A percentile compares a stretch with the other conserved stretches of the same genome.
These are phyloP conservation scores for Vireo griseus DNA, from an alignment of 2,797 vertebrate genomes.

Conservation along the genomic window DNA sequence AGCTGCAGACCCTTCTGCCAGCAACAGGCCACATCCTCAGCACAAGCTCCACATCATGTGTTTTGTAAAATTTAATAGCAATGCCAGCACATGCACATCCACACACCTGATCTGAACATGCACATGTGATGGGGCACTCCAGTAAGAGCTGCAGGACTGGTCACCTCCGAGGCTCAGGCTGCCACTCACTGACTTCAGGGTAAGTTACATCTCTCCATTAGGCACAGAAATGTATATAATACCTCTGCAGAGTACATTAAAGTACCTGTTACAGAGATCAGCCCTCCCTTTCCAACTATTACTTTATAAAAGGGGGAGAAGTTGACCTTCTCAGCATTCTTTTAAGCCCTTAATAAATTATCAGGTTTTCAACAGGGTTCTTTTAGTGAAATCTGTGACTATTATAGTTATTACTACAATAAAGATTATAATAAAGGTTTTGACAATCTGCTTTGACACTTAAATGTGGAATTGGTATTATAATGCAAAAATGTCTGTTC, in stretches of 20 bases:
- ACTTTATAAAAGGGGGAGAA: not conserved
- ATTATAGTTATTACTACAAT: not conserved
- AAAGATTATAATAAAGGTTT: not conserved
- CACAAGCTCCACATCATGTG: fast-evolving
- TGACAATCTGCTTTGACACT: not conserved
- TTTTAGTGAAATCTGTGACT: not conserved
- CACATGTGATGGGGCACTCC: fast-evolving
- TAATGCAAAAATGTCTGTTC: not conserved
- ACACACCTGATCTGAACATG: not conserved
- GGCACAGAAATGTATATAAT: fast-evolving
- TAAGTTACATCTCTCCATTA: not conserved
- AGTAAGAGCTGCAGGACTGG: not conserved
- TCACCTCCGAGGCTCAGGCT: not conserved
- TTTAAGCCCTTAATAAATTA: not conserved
- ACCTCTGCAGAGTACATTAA: not conserved
- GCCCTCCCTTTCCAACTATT: not conserved
- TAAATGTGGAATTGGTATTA: not conserved
- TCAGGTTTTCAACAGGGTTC: not conserved
- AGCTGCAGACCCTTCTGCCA: not conserved
- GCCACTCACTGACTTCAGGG: not conserved
- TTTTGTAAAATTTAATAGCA: not conserved
- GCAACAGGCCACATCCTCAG: not conserved
- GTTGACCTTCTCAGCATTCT: not conserved
- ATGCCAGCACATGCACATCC: fast-evolving
- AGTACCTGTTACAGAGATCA: not conserved